Conservation (phyloP, 2,888 invertebrate species). For the Parnassius mnemosyne region DNA sequence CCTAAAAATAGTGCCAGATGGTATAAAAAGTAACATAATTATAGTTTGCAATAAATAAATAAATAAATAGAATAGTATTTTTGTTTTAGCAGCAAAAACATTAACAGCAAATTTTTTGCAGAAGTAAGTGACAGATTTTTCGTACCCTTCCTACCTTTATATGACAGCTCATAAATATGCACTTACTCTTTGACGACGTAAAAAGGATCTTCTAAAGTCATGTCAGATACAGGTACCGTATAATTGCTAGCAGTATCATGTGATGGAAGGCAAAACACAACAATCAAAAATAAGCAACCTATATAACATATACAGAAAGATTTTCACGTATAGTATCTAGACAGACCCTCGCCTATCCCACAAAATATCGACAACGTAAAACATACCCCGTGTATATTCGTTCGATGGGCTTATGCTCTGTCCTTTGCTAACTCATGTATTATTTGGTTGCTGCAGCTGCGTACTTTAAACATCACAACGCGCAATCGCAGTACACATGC, state of each 20-base stretch:
- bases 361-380: conserved; percentile 71
- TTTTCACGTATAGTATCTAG: conserved; percentile 43
- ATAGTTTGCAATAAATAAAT: too few relatives aligned
- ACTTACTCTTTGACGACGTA: conserved; percentile 99
- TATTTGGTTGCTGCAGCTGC: conserved; percentile 43
- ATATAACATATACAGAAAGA: conserved; percentile 43
- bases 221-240: conserved; percentile 82
- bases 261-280: conserved; percentile 41
- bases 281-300: conserved; percentile 31
- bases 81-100: background rate
- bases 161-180: conserved; percentile 19
- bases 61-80: too few relatives aligned
- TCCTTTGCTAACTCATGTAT: conserved; percentile 64
- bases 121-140: background rate
- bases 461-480: conserved; percentile 46
- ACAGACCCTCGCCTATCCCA: conserved; percentile 65
- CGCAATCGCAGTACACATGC: conserved; percentile 56
- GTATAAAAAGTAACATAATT: too few relatives aligned
- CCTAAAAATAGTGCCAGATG: too few relatives aligned
- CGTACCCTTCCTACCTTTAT: background rate
- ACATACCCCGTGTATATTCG: conserved; percentile 58
- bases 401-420: conserved; percentile 62
- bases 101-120: background rate
- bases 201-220: conserved; percentile 99
- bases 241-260: conserved; percentile 56